phyloP scores from a whole-genome alignment of 2,888 invertebrate species.

The Stegana nigrithorax region DNA sequence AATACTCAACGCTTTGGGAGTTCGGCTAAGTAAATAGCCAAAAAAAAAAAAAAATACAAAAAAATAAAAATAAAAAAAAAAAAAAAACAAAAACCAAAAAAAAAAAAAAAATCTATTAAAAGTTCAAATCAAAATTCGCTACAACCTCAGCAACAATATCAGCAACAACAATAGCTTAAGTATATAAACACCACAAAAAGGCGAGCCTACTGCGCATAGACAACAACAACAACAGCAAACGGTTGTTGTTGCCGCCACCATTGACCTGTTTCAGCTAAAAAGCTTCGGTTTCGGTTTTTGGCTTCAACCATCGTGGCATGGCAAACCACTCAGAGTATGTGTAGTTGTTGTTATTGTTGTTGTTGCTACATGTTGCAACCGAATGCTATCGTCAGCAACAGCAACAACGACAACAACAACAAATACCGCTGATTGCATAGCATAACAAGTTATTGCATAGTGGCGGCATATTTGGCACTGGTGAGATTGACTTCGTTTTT shows the following conservation, averaged over 20 bases:
- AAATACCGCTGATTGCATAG: background rate
- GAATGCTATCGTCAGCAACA: background rate
- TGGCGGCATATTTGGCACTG: background rate
- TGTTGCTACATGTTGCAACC: constrained; percentile 19
- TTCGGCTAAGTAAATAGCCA: background rate
- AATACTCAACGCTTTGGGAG: constrained; percentile 19
- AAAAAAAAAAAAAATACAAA: too few species aligned
- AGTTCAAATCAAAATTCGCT: constrained; percentile 16
- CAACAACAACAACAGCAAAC: constrained; percentile 9
- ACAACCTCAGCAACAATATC: constrained; percentile 12
- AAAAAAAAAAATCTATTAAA: constrained; percentile 10
- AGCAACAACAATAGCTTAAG: background rate
- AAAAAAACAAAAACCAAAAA: too few species aligned
- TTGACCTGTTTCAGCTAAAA: constrained; percentile 33
- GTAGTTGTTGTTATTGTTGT: constrained; percentile 6
- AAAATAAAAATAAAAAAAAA: too few species aligned
- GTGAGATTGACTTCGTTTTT: too few species aligned
- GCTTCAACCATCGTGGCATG: background rate
- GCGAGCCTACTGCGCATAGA: background rate
- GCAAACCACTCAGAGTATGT: too few species aligned
- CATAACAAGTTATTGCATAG: background rate
- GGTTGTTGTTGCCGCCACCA: constrained; percentile 11
- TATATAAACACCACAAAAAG: constrained; percentile 1
- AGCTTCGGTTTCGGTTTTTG: background rate
- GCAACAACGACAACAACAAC: background rate